A percentile compares a stretch with the other conserved stretches of the same genome.
Evolutionary conservation across 2,888 invertebrate species (phyloP).

Genomic region (Orthosia incerta): DNA sequence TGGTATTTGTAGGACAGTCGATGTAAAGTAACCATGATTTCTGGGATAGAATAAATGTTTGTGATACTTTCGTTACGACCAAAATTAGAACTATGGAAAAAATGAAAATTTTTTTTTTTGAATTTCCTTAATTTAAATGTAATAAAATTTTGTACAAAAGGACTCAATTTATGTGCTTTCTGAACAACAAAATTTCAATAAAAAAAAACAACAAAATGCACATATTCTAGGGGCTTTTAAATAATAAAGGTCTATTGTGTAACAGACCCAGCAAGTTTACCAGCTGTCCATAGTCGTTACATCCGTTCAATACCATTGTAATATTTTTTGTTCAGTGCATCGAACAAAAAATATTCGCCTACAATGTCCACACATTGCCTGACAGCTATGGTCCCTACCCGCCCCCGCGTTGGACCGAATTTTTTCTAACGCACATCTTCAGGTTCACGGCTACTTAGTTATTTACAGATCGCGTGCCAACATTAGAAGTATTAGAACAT

Average conservation of each 20-base stretch:
- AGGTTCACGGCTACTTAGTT: conserved; percentile 78
- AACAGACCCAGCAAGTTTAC: neutral
- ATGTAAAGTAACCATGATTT: conserved; percentile 33
- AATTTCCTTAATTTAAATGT: too few relatives aligned
- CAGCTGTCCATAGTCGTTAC: neutral
- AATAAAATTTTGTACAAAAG: too few relatives aligned
- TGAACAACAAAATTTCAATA: too few relatives aligned
- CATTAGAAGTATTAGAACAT: conserved; percentile 68
- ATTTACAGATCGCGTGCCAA: conserved; percentile 74
- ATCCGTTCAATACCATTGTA: conserved; percentile 4
- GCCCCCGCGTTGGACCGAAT: conserved; percentile 66
- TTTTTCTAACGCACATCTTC: conserved; percentile 67
- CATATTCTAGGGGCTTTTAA: neutral
- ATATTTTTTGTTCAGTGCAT: neutral
- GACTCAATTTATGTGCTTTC: too few relatives aligned
- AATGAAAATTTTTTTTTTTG: too few relatives aligned
- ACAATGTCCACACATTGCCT: conserved; percentile 18
- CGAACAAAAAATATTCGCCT: neutral
- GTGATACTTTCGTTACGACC: neutral
- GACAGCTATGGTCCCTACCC: conserved; percentile 30
- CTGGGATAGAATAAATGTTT: neutral
- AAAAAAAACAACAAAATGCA: too few relatives aligned
- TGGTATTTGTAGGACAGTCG: conserved; percentile 43
- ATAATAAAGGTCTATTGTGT: conserved; percentile 14
- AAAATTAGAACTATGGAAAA: neutral